Base-by-base conservation (phyloP, 2,888 invertebrate genomes). In the Venusia cambrica region DNA sequence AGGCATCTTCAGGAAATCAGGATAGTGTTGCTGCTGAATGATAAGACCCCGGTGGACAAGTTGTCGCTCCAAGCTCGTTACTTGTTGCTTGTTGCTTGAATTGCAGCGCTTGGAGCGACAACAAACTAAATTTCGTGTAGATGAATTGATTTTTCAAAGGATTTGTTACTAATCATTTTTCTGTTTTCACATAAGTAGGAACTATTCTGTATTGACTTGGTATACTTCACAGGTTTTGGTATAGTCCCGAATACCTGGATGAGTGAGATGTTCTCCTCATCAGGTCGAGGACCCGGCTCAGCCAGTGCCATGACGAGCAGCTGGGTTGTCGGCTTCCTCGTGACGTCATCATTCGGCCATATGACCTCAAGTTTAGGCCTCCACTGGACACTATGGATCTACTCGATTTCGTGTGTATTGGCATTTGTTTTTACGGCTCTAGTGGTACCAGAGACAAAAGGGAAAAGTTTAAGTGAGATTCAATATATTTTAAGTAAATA, bases 391-490 rank as follows among this genome's bases (percentile, higher is more conserved):
- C 46, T 49, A 24, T 42, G 38, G 8, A 27, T 43, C 1, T 38
- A 38, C 31, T 24, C 44, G 2, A 29, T 25, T 2, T 33, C 24
- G 1, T 40, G 44, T 11, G 38, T 34, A 3, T 8, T 38, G 3
- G 35, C 42, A 1, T 49, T 44, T 20, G 5, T 39, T 1, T 45
- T 49, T n/a, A 27, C 37, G 0, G 15, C 25, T 11, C 7, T 40
- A 2, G 13, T 45, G 2, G 35, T 46, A 3, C 36, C 46, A 31
- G 95, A 95, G 73, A 95, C 95, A 0, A 94, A 93, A 65, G 95
- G 94, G 2, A 91, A 92, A 64, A 91, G 91, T 31, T 79, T 94
- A 32, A 90, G 92, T 57, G 89, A 95, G 72, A 94, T 95, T 54
- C 92, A 93, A 66, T 83, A 89, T 41, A 88, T 89, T 25, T 29